A percentile compares a stretch with the other conserved stretches of the same genome.
Conservation (phyloP, 2,113 vertebrate species). For the Psilopsiagon aurifrons region DNA sequence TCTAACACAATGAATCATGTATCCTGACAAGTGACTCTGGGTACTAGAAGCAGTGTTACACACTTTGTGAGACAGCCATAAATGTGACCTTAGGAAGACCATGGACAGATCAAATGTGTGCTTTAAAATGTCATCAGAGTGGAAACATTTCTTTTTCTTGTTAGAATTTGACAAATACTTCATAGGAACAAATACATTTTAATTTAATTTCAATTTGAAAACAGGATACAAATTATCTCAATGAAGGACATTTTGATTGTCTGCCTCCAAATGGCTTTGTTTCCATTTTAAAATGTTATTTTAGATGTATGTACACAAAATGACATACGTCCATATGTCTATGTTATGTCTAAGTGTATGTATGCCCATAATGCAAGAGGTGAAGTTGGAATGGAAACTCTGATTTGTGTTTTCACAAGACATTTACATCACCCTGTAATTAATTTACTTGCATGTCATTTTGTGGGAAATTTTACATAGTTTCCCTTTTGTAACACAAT, state of each 20-base stretch:
- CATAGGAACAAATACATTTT: background rate
- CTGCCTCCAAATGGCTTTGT: constrained; percentile 7
- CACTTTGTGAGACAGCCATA: background rate
- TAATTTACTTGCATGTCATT: background rate
- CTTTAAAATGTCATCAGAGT: background rate
- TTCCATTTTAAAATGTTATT: constrained; percentile 25
- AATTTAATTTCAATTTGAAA: constrained; percentile 4
- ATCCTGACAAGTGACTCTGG: background rate
- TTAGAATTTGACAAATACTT: background rate
- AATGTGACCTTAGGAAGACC: background rate
- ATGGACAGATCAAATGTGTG: background rate
- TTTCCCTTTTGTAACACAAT: background rate
- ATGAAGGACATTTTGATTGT: background rate
- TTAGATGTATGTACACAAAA: constrained; percentile 19
- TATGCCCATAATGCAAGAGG: background rate
- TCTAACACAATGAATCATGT: constrained; percentile 11
- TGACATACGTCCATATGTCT: constrained; percentile 2
- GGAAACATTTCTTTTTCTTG: background rate
- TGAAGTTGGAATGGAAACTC: constrained; percentile 10
- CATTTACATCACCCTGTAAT: background rate
- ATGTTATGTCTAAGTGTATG: background rate
- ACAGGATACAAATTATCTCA: background rate
- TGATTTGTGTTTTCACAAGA: background rate
- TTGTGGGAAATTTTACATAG: background rate
- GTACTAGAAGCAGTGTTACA: background rate